A percentile compares a stretch with the other conserved stretches of the same genome.
These are phyloP conservation scores for Bradypus variegatus DNA, from an alignment of 2,797 vertebrate genomes.

Conservation along the genomic window DNA sequence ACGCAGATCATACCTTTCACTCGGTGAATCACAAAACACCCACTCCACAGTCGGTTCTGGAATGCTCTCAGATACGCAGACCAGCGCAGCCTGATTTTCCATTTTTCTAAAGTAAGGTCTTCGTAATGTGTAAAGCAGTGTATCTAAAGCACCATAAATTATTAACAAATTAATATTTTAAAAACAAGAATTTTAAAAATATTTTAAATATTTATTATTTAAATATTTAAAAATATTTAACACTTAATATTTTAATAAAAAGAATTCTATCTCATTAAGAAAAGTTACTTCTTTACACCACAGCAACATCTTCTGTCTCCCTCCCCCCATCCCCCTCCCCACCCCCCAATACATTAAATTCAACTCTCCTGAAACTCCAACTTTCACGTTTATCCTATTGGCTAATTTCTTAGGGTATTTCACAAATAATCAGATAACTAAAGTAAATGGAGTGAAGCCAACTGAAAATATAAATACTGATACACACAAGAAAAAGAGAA, in stretches of 20 bases:
- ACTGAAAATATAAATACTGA: background rate
- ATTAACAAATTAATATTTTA: background rate
- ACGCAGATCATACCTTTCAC: constrained; percentile 66
- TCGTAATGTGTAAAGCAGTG: constrained; percentile 51
- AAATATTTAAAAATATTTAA: no score
- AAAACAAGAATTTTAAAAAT: background rate
- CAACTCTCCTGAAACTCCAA: background rate
- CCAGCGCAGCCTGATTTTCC: constrained; percentile 52
- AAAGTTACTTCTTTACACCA: background rate
- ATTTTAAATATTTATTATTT: no score
- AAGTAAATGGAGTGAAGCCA: background rate
- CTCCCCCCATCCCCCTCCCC: no score
- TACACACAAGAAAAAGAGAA: background rate
- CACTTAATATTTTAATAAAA: background rate
- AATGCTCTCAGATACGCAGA: constrained; percentile 78
- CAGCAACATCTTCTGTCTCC: background rate
- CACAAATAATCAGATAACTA: background rate
- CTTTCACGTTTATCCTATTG: background rate
- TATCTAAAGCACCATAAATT: constrained; percentile 46
- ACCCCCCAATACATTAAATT: background rate
- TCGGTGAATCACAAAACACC: constrained; percentile 69
- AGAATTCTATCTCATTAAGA: background rate
- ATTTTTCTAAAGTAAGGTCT: constrained; percentile 74
- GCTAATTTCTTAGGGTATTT: background rate
- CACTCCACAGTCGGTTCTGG: constrained; percentile 77